Evolutionary conservation across 2,797 vertebrate species (phyloP).

Genomic region (Anolis apletophallus): DNA sequence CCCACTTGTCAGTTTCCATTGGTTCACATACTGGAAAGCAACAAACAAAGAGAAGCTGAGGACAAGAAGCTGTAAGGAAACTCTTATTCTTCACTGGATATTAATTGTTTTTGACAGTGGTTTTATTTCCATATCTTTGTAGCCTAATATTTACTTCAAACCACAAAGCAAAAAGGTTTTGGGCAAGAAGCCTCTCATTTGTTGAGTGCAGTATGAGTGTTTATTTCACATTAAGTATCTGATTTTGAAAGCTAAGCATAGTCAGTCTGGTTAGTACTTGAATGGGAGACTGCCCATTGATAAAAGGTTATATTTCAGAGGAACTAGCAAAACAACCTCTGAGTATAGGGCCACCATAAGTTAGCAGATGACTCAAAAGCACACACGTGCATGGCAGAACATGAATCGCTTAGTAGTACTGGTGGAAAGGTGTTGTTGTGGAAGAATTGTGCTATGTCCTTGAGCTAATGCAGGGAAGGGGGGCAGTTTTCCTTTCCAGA

Average conservation of each 20-base stretch:
- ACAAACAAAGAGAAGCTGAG: background rate
- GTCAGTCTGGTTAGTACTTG: too few relatives aligned
- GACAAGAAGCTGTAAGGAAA: background rate
- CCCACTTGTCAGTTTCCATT: background rate
- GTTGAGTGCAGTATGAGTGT: background rate
- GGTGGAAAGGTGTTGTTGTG: background rate
- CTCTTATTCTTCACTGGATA: background rate
- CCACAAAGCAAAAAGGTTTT: background rate
- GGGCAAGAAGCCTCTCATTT: background rate
- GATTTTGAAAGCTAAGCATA: too few relatives aligned
- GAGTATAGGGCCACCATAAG: too few relatives aligned
- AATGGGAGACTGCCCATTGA: too few relatives aligned
- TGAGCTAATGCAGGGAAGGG: too few relatives aligned
- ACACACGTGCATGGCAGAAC: background rate
- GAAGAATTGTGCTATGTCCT: background rate
- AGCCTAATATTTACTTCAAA: background rate
- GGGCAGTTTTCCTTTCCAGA: background rate
- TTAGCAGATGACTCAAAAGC: background rate
- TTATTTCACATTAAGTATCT: background rate
- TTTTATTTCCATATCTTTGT: background rate
- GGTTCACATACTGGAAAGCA: background rate
- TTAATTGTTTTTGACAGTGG: background rate
- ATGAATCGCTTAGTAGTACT: background rate
- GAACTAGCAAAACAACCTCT: too few relatives aligned
- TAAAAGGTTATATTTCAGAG: too few relatives aligned